A percentile compares a stretch with the other conserved stretches of the same genome.
Conservation (phyloP, 2,888 invertebrate genomes). For the Hydriomena furcata region DNA sequence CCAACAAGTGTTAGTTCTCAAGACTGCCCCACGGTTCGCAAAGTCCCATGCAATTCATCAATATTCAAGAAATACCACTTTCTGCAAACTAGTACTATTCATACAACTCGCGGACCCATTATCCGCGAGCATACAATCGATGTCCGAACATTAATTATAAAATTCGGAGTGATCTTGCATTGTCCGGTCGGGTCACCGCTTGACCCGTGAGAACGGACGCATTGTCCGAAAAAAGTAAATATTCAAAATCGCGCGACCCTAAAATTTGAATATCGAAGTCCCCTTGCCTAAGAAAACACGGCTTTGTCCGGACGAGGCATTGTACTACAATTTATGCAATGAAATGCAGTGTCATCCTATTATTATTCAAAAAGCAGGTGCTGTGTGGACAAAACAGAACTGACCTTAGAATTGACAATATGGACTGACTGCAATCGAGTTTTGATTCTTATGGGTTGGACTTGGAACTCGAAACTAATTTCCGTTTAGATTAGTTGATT, state of each 20-base stretch:
- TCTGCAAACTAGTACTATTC: slow-evolving; percentile 58
- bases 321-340: slow-evolving; percentile 66
- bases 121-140: slow-evolving; percentile 72
- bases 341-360: slow-evolving; percentile 62
- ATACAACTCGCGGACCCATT: slow-evolving; percentile 64
- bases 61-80: slow-evolving; percentile 80
- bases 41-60: slow-evolving; percentile 57
- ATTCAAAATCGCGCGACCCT: slow-evolving; percentile 72
- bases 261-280: slow-evolving; percentile 75
- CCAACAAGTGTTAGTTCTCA: slow-evolving; percentile 72
- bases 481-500: slow-evolving; percentile 22
- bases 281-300: slow-evolving; percentile 75
- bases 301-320: slow-evolving; percentile 42
- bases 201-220: slow-evolving; percentile 79
- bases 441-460: slow-evolving; percentile 13
- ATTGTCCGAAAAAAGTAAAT: slow-evolving; percentile 52
- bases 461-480: slow-evolving; percentile 23
- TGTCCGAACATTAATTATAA: slow-evolving; percentile 78
- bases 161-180: slow-evolving; percentile 67
- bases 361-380: slow-evolving; percentile 79
- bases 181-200: slow-evolving; percentile 75
- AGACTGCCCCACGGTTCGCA: slow-evolving; percentile 45
- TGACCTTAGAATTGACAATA: slow-evolving; percentile 62
- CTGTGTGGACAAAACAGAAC: slow-evolving; percentile 59
- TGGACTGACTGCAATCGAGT: slow-evolving; percentile 28